These are phyloP conservation scores for Caenorhabditis zanzibari DNA, from an alignment of 2,888 invertebrate genomes.

Conservation along the genomic window DNA sequence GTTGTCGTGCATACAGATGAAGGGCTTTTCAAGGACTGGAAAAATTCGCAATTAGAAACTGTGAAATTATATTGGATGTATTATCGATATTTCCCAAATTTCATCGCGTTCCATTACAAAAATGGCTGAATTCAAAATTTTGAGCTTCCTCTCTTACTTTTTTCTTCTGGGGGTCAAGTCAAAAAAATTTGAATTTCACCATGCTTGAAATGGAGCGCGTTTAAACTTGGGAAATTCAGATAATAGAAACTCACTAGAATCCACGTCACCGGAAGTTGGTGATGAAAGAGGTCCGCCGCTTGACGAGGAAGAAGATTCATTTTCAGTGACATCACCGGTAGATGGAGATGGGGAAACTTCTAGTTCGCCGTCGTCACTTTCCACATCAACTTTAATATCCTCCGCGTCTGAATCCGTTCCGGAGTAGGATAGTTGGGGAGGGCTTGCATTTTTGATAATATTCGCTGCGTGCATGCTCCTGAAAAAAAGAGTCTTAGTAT, in stretches of 20 bases:
- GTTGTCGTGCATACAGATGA: conserved; percentile 79
- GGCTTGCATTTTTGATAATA: conserved; percentile 1
- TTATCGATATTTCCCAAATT: no score
- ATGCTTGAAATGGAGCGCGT: no score
- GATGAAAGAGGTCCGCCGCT: conserved; percentile 20
- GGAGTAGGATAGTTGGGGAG: background rate
- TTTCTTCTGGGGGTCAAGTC: no score
- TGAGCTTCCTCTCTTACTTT: no score
- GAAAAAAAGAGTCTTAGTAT: conserved; percentile 1
- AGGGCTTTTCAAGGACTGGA: conserved; percentile 78
- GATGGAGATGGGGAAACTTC: conserved; percentile 56
- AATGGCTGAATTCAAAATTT: no score
- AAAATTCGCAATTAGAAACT: no score
- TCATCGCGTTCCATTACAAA: no score
- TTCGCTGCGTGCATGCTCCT: conserved; percentile 45
- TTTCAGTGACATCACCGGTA: conserved; percentile 44
- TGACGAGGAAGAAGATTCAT: conserved; percentile 41
- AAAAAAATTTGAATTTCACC: background rate
- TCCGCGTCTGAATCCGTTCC: conserved; percentile 21
- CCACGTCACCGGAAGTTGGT: conserved; percentile 25
- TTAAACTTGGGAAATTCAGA: no score
- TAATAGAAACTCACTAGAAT: background rate
- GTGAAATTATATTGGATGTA: background rate
- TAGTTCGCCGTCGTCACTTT: conserved; percentile 54
- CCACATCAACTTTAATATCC: conserved; percentile 53